Evolutionary conservation across 2,113 vertebrate genomes (phyloP), one percentile per base, ranked within the genome.

Genomic region (Antechinus stuartii): DNA sequence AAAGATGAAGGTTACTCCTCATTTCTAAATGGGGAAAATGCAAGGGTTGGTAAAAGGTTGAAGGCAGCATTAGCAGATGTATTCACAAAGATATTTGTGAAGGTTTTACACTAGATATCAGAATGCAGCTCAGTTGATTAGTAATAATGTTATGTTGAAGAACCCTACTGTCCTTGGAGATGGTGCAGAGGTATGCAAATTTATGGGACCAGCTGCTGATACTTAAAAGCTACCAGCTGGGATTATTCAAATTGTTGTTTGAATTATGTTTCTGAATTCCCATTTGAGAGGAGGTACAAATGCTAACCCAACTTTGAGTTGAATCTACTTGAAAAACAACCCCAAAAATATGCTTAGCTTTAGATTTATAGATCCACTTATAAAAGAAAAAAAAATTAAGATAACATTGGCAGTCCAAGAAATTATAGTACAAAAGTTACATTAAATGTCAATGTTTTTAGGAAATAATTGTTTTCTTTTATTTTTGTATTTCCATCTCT

Each of bases 251-350:
- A 96, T 93, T 54, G 22, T 54, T 95, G 35, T 95, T 95, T 97
- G 94, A 92, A 92, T 42, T 95, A 14, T 26, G 25, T 93, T 91
- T 95, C 2, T 19, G 47, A 96, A 54, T n/a, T 52, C 57, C 92
- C 76, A 91, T 52, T 92, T 93, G 4, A 54, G 92, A 93, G 47
- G 54, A 96, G 96, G 92, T 92, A 84, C 93, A 97, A 98, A 97
- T 97, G 92, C 95, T 95, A 93, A 96, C 76, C 55, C 1, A 16
- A 84, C 14, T 96, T 95, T 95, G 95, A 92, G 95, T 55, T 22
- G 8, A 19, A 97, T 92, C 94, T 95, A 93, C 54, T 96, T 92
- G 84, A 46, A 92, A 93, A 96, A 96, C 22, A 92, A 95, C 95
- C 92, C 95, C 7, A 95, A 57, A 92, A 1, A 49, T 47, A 30